These are phyloP conservation scores for Amphilophus citrinellus DNA, from an alignment of 2,113 vertebrate species.

Conservation along the genomic window DNA sequence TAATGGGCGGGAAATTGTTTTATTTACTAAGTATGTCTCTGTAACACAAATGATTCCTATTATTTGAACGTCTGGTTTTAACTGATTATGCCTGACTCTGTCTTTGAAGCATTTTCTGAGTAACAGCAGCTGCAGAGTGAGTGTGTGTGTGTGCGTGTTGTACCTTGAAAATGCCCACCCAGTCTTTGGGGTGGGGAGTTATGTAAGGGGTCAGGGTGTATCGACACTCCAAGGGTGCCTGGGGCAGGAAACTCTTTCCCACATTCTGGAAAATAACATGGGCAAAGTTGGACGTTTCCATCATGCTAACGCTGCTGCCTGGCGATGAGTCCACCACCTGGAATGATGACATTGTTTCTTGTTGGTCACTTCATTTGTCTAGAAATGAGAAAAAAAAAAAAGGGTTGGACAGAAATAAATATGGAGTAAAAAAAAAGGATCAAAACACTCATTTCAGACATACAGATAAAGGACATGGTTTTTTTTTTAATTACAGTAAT, in stretches of 20 bases:
- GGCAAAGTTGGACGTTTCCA: constrained; percentile 96
- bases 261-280: constrained; percentile 99
- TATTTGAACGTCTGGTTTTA: constrained; percentile 1
- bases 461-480: background rate
- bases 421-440: background rate
- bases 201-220: constrained; percentile 95
- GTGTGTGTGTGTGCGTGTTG: background rate
- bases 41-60: constrained; percentile 10
- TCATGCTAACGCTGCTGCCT: constrained; percentile 78
- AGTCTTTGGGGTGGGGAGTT: constrained; percentile 93
- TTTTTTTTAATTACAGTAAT: background rate
- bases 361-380: constrained; percentile 76
- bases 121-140: constrained; percentile 34
- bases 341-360: constrained; percentile 88
- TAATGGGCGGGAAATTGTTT: constrained; percentile 29
- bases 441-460: background rate
- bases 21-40: constrained; percentile 9
- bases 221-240: constrained; percentile 93
- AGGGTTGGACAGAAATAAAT: background rate
- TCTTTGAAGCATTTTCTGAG: constrained; percentile 20
- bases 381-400: background rate
- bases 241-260: constrained; percentile 95
- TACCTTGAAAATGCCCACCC: constrained; percentile 99
- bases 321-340: constrained; percentile 88
- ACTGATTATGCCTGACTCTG: background rate